Conservation (phyloP, 37 sponge, comb jelly and placozoan genomes). For the Chondrosia reniformis region DNA sequence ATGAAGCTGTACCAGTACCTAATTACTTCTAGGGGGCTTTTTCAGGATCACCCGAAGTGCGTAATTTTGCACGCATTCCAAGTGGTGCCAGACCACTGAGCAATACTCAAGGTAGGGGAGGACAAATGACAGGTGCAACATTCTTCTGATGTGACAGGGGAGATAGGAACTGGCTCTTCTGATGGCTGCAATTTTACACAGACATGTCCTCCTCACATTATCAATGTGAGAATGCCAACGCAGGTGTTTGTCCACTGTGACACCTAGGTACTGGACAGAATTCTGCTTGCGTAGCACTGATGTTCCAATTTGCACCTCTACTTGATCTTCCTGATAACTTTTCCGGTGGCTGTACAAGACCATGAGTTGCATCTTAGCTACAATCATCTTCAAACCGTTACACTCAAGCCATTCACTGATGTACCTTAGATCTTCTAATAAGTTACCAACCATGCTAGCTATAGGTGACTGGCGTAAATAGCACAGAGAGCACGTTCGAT, state of each 20-base stretch:
- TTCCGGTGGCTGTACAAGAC: not conserved
- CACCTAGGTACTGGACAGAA: not conserved
- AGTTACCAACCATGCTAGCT: too few species aligned
- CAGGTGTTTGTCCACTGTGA: constrained; percentile 1
- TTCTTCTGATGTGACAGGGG: not conserved
- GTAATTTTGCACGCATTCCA: too few species aligned
- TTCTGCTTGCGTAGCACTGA: not conserved
- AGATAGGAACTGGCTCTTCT: not conserved
- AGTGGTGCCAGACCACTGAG: not conserved
- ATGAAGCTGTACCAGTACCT: too few species aligned
- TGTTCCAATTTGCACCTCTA: not conserved
- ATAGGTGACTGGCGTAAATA: too few species aligned
- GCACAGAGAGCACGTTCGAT: too few species aligned
- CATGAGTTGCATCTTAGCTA: not conserved
- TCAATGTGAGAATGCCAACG: not conserved
- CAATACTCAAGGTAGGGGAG: not conserved
- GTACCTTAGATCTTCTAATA: too few species aligned
- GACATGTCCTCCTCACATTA: not conserved
- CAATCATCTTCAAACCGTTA: not conserved
- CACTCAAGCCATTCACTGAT: not conserved
- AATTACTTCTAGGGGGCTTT: too few species aligned
- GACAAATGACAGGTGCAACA: not conserved
- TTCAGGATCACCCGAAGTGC: too few species aligned
- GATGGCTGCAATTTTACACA: not conserved
- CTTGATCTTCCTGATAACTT: not conserved